Evolutionary conservation across 2,888 invertebrate species (phyloP), one percentile per base, ranked within the genome.

Genomic region (Anthoptus insignis): DNA sequence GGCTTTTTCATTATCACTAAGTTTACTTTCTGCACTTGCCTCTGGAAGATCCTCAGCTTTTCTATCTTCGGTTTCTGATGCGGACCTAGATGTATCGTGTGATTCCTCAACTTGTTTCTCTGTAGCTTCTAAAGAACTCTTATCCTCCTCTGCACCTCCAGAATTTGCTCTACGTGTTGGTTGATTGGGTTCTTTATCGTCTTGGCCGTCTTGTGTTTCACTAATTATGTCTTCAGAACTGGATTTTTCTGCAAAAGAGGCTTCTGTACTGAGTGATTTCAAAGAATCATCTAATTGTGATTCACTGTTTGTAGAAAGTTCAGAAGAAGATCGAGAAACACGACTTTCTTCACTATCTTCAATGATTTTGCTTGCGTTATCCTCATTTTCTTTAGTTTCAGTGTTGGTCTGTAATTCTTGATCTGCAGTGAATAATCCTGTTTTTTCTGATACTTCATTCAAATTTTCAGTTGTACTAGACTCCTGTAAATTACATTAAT

Each of bases 11-110:
- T 9, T 19, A 61, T 61, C 24, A 27, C 14, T 37, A 47, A 13
- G 16, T 27, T 19, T 47, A 13, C n/a, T 45, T 61, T 49, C 39
- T 37, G 37, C 27, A 29, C 63, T 63, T 63, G 49, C 56, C 39
- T 57, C 49, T 13, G 5, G 21, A 11, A 14, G 11, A 39, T 50
- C 39, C 8, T 49, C 19, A 21, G 24, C 7, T 22, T 37, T 63
- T 56, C 7, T 63, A 21, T 56, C 49, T 50, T 63, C 37, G 21
- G 13, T 56, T 37, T 45, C 37, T 39, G 19, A 3, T 19, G 34
- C 37, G 39, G 11, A n/a, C 29, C 52, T 42, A 24, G 39, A 45
- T 45, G 32, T 21, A 29, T 45, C 14, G 4, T 24, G 14, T 9
- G 3, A 16, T 49, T 49, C 27, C 8, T 27, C 14, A 3, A 16